Conservation (phyloP, 2,113 vertebrate genomes). For the Paedocypris sp. region DNA sequence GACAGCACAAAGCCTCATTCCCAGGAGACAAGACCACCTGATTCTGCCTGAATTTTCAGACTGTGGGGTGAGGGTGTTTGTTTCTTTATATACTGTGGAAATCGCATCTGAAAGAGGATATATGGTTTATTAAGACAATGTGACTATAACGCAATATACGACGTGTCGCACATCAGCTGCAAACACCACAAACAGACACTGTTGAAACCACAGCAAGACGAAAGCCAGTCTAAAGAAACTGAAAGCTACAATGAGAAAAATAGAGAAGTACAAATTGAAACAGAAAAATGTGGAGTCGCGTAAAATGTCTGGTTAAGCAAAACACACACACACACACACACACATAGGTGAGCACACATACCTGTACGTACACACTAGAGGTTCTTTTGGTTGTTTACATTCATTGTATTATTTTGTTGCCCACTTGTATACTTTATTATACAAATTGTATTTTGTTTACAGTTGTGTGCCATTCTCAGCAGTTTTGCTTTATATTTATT, state of each 20-base stretch:
- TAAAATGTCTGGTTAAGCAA: too few species aligned
- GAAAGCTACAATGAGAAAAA: neutral
- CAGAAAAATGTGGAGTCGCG: neutral
- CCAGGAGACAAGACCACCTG: neutral
- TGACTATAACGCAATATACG: neutral
- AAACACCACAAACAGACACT: constrained; percentile 23
- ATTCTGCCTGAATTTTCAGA: constrained; percentile 6
- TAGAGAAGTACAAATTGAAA: neutral
- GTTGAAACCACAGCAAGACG: neutral
- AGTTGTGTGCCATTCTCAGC: too few species aligned
- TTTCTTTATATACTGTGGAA: neutral
- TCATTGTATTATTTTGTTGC: too few species aligned
- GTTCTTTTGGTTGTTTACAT: too few species aligned
- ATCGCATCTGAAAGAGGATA: neutral
- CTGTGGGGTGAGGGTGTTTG: neutral
- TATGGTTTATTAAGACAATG: too few species aligned
- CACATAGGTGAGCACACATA: too few species aligned
- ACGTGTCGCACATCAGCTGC: neutral
- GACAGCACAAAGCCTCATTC: constrained; percentile 2
- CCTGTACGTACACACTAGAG: too few species aligned
- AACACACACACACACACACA: too few species aligned
- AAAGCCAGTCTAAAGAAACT: neutral
- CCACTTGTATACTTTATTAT: too few species aligned
- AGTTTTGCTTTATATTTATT: too few species aligned
- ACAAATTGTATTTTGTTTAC: too few species aligned